Conservation (phyloP, 2,888 invertebrate genomes). For the Leptinotarsa tumamoca region DNA sequence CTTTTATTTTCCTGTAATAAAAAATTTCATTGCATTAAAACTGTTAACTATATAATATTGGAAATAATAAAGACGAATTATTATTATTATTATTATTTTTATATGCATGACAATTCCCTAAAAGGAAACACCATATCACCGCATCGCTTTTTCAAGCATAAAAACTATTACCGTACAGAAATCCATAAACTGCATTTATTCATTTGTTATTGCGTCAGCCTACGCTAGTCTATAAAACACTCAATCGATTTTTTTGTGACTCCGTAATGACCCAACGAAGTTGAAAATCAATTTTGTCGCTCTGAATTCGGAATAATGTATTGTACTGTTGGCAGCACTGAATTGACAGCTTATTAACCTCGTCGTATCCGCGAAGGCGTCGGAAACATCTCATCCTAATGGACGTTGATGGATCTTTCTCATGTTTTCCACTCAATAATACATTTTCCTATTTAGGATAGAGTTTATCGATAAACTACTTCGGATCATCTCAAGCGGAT, state of each 20-base stretch:
- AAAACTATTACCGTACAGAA: background rate
- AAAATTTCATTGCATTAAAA: no score
- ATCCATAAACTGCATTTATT: constrained; percentile 13
- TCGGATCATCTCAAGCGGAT: background rate
- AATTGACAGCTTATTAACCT: constrained; percentile 16
- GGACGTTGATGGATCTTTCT: constrained; percentile 11
- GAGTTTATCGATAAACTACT: background rate
- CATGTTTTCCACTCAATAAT: constrained; percentile 9
- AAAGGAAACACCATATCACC: background rate
- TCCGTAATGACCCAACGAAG: background rate
- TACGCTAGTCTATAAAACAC: background rate
- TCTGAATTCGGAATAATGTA: background rate
- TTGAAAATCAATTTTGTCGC: constrained; percentile 1
- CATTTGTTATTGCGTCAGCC: constrained; percentile 4
- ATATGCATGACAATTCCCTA: no score
- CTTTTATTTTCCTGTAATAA: no score
- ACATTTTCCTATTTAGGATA: background rate
- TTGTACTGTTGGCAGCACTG: background rate
- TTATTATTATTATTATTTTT: no score
- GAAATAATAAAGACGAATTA: no score
- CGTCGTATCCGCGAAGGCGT: background rate
- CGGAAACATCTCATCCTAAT: background rate
- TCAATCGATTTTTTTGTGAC: background rate
- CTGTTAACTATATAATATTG: no score
- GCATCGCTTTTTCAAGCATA: background rate